Evolutionary conservation across 2,888 invertebrate genomes (phyloP).

Genomic region (Cacoxenus indagator): DNA sequence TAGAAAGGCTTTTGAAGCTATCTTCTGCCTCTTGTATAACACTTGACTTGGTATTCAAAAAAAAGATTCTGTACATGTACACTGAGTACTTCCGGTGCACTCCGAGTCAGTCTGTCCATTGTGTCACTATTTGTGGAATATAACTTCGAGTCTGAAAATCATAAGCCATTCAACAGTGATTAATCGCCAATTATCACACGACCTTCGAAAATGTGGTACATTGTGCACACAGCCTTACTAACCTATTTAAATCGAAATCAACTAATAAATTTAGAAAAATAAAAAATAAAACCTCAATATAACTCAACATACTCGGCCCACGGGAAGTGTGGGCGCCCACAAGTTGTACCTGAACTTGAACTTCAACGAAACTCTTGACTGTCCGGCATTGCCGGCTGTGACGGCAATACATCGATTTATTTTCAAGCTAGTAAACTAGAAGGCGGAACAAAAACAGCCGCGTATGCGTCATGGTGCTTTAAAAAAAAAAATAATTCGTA

Average conservation of each 20-base stretch:
- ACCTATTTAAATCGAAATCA: neutral
- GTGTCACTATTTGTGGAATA: no score
- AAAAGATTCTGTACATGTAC: no score
- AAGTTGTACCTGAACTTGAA: conserved; percentile 6
- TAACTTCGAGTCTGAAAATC: neutral
- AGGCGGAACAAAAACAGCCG: conserved; percentile 1
- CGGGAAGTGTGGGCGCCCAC: neutral
- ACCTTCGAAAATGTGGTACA: neutral
- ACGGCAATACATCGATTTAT: conserved; percentile 10
- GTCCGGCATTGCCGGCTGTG: no score
- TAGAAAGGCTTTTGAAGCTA: no score
- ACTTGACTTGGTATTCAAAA: no score
- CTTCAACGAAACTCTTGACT: neutral
- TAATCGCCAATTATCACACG: no score
- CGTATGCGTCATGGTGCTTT: conserved; percentile 5
- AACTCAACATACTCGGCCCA: no score
- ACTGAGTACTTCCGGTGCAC: no score
- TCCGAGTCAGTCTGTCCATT: no score
- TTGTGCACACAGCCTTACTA: conserved; percentile 1
- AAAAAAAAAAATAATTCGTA: neutral
- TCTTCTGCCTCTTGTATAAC: no score
- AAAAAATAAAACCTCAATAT: no score
- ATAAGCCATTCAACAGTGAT: neutral
- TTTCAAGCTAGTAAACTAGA: neutral
- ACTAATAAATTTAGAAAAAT: no score